Evolutionary conservation across 2,888 invertebrate species (phyloP).

Genomic region (Macaria liturata): DNA sequence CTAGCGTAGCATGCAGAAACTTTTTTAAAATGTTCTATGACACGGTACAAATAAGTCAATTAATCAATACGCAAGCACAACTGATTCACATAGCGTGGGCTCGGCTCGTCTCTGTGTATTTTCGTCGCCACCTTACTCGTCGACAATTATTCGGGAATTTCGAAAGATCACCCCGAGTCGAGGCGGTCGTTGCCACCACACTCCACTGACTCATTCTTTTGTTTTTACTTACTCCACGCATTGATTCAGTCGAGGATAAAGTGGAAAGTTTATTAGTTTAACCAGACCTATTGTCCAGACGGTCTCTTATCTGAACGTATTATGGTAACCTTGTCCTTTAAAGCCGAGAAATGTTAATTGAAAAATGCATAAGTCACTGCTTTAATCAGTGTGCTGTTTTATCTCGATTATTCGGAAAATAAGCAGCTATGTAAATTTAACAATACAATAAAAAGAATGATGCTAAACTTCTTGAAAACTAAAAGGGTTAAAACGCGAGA

Average conservation of each 20-base stretch:
- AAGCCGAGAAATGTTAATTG: slow-evolving; percentile 7
- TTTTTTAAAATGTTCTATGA: slow-evolving; percentile 27
- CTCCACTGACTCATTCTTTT: slow-evolving; percentile 76
- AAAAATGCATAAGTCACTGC: slow-evolving; percentile 10
- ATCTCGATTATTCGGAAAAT: no score
- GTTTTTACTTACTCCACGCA: slow-evolving; percentile 61
- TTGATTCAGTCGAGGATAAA: slow-evolving; percentile 44
- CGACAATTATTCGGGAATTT: slow-evolving; percentile 82
- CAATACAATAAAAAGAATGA: neutral
- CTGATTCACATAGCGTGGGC: slow-evolving; percentile 68
- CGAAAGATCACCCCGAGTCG: slow-evolving; percentile 79
- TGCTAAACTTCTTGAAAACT: slow-evolving; percentile 25
- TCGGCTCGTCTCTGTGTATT: slow-evolving; percentile 66
- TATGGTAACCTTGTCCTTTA: slow-evolving; percentile 13
- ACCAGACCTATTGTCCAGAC: slow-evolving; percentile 29
- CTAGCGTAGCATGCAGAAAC: slow-evolving; percentile 24
- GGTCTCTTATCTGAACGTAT: slow-evolving; percentile 22
- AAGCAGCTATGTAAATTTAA: no score
- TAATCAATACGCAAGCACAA: slow-evolving; percentile 80
- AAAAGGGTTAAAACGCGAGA: slow-evolving; percentile 17
- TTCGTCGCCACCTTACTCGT: slow-evolving; percentile 75
- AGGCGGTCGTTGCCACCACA: slow-evolving; percentile 68
- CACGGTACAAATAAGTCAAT: slow-evolving; percentile 66
- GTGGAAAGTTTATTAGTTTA: slow-evolving; percentile 36
- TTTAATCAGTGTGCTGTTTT: neutral